Percentiles rank a stretch among this genome's conserved stretches.
These are phyloP conservation scores for Lycophotia porphyrea DNA, from an alignment of 2,888 invertebrate species.

Conservation along the genomic window DNA sequence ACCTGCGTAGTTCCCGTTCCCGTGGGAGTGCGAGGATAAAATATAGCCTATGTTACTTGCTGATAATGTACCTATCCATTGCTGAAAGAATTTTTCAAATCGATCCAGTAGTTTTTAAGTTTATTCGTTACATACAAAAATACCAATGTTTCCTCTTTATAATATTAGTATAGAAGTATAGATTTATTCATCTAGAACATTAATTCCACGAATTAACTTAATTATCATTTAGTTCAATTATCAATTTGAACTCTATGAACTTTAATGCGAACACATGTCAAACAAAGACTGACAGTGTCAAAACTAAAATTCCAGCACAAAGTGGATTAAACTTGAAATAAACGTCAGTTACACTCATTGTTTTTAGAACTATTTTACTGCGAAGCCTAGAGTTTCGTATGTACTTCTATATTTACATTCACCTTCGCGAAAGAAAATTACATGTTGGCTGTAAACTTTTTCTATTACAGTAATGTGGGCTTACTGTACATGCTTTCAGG, in stretches of 20 bases:
- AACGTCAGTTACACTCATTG: constrained; percentile 65
- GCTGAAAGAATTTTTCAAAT: too few relatives aligned
- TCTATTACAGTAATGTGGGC: constrained; percentile 48
- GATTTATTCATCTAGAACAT: not conserved
- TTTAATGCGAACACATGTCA: constrained; percentile 32
- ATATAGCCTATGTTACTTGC: too few relatives aligned
- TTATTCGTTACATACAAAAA: too few relatives aligned
- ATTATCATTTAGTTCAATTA: constrained; percentile 4
- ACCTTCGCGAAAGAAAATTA: constrained; percentile 50
- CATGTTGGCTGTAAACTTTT: constrained; percentile 55
- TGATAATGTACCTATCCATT: too few relatives aligned
- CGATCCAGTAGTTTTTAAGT: too few relatives aligned
- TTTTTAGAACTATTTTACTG: constrained; percentile 61
- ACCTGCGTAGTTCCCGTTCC: too few relatives aligned
- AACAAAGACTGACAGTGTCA: constrained; percentile 63
- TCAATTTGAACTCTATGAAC: constrained; percentile 34
- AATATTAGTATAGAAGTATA: too few relatives aligned
- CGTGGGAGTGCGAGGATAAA: too few relatives aligned
- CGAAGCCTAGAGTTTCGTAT: constrained; percentile 36
- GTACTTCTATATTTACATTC: constrained; percentile 54
- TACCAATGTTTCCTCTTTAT: too few relatives aligned
- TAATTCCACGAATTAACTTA: constrained; percentile 11
- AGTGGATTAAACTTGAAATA: constrained; percentile 69
- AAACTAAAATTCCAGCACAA: constrained; percentile 65
- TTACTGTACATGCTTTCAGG: constrained; percentile 44